phyloP scores from a whole-genome alignment of 2,113 vertebrate genomes.

The Ibidorhyncha struthersii region DNA sequence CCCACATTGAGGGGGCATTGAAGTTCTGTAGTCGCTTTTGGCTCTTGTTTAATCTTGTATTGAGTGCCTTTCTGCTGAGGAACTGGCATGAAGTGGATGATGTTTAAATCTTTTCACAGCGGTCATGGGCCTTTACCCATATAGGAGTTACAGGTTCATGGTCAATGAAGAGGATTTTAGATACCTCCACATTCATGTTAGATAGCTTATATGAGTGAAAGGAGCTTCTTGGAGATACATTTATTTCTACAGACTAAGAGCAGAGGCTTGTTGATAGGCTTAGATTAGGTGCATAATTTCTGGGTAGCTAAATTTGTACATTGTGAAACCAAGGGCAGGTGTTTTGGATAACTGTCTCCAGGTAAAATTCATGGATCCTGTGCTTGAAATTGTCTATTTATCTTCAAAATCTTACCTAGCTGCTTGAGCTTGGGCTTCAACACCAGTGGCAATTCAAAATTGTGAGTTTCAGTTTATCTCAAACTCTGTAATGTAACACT shows the following conservation, averaged over 20 bases:
- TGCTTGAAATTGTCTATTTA: background rate
- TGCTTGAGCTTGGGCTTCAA: background rate
- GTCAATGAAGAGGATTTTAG: background rate
- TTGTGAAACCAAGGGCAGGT: background rate
- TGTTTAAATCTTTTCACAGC: background rate
- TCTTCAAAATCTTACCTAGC: background rate
- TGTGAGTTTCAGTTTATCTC: background rate
- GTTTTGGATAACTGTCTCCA: background rate
- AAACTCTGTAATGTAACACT: background rate
- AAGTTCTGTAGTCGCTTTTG: background rate
- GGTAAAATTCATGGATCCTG: background rate
- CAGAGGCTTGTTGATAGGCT: background rate
- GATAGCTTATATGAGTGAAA: background rate
- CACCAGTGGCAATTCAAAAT: background rate
- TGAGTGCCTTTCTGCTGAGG: background rate
- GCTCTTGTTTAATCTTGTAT: background rate
- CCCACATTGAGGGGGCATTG: background rate
- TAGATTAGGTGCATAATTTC: background rate
- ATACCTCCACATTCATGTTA: background rate
- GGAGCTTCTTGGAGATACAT: background rate
- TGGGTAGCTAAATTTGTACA: background rate
- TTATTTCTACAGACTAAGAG: background rate
- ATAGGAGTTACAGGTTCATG: background rate
- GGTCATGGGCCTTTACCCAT: background rate
- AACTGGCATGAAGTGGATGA: background rate